Conservation (phyloP, 2,113 vertebrate genomes). For the Helogale parvula region DNA sequence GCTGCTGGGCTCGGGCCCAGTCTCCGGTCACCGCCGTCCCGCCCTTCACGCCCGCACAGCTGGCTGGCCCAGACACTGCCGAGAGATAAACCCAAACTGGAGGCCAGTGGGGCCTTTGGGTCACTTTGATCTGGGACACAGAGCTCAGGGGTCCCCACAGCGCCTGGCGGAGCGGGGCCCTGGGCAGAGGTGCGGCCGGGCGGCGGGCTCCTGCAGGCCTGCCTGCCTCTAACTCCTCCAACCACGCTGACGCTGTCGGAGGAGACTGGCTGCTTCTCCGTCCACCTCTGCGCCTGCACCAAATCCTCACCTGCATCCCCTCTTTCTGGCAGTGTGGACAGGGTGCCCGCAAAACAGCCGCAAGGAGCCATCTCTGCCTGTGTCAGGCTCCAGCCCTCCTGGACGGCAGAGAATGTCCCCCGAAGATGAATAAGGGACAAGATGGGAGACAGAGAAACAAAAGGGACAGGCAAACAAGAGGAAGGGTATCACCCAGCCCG, state of each 20-base stretch:
- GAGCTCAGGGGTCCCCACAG: fast-evolving
- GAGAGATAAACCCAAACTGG: neutral
- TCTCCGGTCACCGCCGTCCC: too few relatives aligned
- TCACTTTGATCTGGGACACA: neutral
- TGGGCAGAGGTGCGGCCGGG: fast-evolving
- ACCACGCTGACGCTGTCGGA: fast-evolving
- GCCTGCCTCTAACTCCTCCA: too few relatives aligned
- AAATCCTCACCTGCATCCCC: neutral
- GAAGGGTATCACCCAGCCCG: neutral
- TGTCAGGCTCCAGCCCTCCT: neutral
- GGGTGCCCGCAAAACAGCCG: neutral
- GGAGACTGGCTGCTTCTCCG: fast-evolving
- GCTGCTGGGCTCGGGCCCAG: neutral
- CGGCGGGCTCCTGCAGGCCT: fast-evolving
- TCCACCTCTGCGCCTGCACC: fast-evolving
- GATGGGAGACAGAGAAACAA: neutral
- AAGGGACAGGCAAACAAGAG: neutral
- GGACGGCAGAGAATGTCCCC: fast-evolving
- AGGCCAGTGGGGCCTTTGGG: neutral
- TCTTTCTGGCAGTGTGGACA: fast-evolving
- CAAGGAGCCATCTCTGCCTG: neutral
- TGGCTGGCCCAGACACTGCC: neutral
- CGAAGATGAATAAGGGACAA: neutral
- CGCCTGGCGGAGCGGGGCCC: too few relatives aligned
- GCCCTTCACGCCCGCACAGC: neutral